Evolutionary conservation across 2,888 invertebrate genomes (phyloP).

Genomic region (Marronus borbonicus): DNA sequence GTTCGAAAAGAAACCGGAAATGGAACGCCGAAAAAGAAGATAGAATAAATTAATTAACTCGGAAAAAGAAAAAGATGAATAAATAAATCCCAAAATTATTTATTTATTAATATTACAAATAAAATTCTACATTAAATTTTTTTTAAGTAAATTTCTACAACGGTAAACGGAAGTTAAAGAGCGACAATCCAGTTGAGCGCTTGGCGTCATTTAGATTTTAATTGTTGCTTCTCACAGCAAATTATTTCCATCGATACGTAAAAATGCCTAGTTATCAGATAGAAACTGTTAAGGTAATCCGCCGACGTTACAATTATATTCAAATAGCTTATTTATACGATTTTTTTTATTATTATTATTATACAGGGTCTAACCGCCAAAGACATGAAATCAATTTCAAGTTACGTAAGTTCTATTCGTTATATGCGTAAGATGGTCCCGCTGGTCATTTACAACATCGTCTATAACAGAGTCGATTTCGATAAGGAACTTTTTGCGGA

Average conservation of each 20-base stretch:
- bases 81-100: no score
- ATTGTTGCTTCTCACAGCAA: background rate
- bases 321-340: background rate
- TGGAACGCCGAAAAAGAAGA: no score
- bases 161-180: no score
- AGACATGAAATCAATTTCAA: slow-evolving; percentile 31
- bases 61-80: background rate
- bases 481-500: slow-evolving; percentile 12
- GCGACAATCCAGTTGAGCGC: no score
- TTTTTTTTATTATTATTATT: background rate
- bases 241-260: background rate
- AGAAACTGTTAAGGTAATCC: slow-evolving; percentile 17
- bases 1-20: no score
- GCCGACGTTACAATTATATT: background rate
- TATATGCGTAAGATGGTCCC: slow-evolving; percentile 35
- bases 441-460: slow-evolving; percentile 9
- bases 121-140: no score
- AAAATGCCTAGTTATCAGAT: slow-evolving; percentile 13
- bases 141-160: no score
- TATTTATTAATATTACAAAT: no score
- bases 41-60: background rate
- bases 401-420: slow-evolving; percentile 19
- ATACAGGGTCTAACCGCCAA: slow-evolving; percentile 14
- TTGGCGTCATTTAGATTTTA: background rate
- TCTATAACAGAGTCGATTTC: slow-evolving; percentile 38